Percentiles rank a stretch among this genome's conserved stretches.
These are phyloP conservation scores for Pholis gunnellus DNA, from an alignment of 2,113 vertebrate species.

Conservation along the genomic window DNA sequence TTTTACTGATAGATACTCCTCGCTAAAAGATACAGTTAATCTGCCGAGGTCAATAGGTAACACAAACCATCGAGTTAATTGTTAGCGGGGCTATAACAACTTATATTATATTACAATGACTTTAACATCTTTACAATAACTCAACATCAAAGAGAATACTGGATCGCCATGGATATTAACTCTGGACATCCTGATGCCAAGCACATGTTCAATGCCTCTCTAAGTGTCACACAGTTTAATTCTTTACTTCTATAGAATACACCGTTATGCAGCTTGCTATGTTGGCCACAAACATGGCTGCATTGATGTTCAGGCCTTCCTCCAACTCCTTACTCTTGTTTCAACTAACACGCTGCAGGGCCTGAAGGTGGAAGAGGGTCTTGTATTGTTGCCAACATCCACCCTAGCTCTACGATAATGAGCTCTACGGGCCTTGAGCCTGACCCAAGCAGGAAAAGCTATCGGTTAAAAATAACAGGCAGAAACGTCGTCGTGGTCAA, in stretches of 20 bases:
- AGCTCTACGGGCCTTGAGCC: constrained; percentile 64
- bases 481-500: constrained; percentile 31
- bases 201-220: constrained; percentile 13
- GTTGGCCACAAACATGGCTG: constrained; percentile 45
- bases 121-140: neutral
- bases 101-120: neutral
- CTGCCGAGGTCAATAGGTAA: neutral
- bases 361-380: constrained; percentile 53
- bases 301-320: constrained; percentile 44
- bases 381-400: constrained; percentile 71
- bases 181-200: neutral
- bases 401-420: constrained; percentile 66
- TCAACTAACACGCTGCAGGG: constrained; percentile 60
- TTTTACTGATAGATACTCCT: neutral
- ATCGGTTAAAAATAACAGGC: constrained; percentile 69
- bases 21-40: neutral
- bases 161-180: constrained; percentile 4
- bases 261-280: constrained; percentile 3
- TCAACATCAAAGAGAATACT: neutral
- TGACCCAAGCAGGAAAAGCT: constrained; percentile 47
- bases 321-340: constrained; percentile 61
- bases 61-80: neutral
- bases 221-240: neutral
- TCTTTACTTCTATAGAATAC: neutral
- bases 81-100: neutral